phyloP scores from a whole-genome alignment of 2,113 vertebrate species.

The Hippocampus abdominalis region DNA sequence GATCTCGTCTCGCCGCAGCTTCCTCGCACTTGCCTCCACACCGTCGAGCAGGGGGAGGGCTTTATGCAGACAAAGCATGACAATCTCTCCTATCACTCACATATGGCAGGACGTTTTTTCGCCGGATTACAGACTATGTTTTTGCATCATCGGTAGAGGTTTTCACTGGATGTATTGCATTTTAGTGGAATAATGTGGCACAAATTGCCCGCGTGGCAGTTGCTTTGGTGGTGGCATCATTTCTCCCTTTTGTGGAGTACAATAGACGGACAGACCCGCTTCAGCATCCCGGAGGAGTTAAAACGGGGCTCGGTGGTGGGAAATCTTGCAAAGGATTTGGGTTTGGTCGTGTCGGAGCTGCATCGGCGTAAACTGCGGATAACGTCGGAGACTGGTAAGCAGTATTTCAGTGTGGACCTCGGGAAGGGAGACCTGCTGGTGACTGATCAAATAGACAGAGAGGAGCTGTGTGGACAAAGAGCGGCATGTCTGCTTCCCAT shows the following conservation, averaged over 20 bases:
- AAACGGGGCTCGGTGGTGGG: slow-evolving; percentile 74
- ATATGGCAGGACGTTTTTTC: slow-evolving; percentile 15
- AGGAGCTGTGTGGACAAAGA: slow-evolving; percentile 68
- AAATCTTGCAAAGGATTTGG: slow-evolving; percentile 80
- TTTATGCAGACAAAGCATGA: slow-evolving; percentile 53
- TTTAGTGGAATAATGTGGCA: slow-evolving; percentile 58
- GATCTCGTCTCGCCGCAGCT: slow-evolving; percentile 71
- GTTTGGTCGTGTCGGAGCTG: slow-evolving; percentile 78
- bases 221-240: slow-evolving; percentile 54
- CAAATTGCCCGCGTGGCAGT: slow-evolving; percentile 55
- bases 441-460: slow-evolving; percentile 72
- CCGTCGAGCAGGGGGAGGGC: slow-evolving; percentile 49
- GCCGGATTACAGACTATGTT: slow-evolving; percentile 32
- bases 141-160: slow-evolving; percentile 12
- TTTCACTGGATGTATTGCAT: slow-evolving; percentile 23
- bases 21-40: slow-evolving; percentile 60
- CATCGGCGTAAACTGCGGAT: slow-evolving; percentile 79
- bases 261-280: slow-evolving; percentile 68
- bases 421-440: slow-evolving; percentile 74
- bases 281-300: slow-evolving; percentile 75
- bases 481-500: slow-evolving; percentile 68
- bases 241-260: slow-evolving; percentile 67
- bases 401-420: slow-evolving; percentile 76
- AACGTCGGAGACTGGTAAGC: slow-evolving; percentile 76
- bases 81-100: slow-evolving; percentile 10